Conservation (phyloP, 1,140 invertebrate species). For the Metopolophium dirhodum region DNA sequence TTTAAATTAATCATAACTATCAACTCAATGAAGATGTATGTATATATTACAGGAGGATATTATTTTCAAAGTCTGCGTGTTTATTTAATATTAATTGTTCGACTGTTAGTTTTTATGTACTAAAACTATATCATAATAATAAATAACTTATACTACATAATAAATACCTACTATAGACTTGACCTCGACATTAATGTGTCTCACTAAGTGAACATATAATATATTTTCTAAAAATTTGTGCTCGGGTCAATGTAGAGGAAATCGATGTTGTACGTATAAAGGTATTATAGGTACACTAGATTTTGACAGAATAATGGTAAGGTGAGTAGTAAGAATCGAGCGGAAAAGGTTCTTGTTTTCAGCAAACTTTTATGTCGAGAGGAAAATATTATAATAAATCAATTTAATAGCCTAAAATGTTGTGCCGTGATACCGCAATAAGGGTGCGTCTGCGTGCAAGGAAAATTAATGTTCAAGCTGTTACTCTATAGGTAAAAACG, state of each 20-base stretch:
- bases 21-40: not conserved
- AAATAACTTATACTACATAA: not conserved
- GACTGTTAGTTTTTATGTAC: not conserved
- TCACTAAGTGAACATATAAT: not conserved
- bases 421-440: slow-evolving; percentile 27
- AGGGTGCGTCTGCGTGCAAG: slow-evolving; percentile 4
- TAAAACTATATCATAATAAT: not conserved
- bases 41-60: not conserved
- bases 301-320: not conserved
- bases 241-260: not conserved
- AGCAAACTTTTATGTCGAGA: slow-evolving; percentile 25
- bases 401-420: slow-evolving; percentile 29
- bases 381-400: slow-evolving; percentile 42
- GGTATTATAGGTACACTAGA: not conserved
- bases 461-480: slow-evolving; percentile 29
- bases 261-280: too few species aligned
- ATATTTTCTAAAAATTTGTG: not conserved
- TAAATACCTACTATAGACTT: not conserved
- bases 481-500: slow-evolving; percentile 1
- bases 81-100: not conserved
- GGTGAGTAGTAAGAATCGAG: slow-evolving; percentile 12
- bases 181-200: not conserved
- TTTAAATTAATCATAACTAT: not conserved
- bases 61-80: not conserved
- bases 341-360: slow-evolving; percentile 43